Evolutionary conservation across 2,797 vertebrate genomes (phyloP).

Genomic region (Danio jaintianensis): DNA sequence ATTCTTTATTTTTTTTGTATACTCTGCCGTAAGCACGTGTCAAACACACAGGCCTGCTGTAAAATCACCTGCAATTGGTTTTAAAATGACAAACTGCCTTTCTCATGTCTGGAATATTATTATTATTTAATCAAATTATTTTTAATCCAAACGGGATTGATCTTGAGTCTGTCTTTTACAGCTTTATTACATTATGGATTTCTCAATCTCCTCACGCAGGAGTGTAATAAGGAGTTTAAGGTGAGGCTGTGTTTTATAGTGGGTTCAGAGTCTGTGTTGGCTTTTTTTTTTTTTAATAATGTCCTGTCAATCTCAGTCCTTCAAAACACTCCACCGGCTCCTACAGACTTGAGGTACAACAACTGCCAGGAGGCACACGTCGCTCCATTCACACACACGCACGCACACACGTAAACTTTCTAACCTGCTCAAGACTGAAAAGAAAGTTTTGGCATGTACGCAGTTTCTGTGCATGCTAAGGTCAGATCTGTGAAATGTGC

Average conservation of each 20-base stretch:
- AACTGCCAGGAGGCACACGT: conserved; percentile 68
- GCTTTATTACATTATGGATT: conserved; percentile 79
- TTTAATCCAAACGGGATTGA: conserved; percentile 63
- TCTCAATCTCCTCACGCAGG: conserved; percentile 70
- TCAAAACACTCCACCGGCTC: conserved; percentile 59
- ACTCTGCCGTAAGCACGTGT: conserved; percentile 65
- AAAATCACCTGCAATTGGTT: conserved; percentile 59
- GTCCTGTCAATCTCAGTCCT: conserved; percentile 75
- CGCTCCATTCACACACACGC: conserved; percentile 54
- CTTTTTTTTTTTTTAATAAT: conserved; percentile 72
- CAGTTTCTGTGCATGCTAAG: conserved; percentile 15
- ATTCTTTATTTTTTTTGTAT: conserved; percentile 75
- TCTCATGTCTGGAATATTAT: conserved; percentile 63
- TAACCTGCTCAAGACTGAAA: conserved; percentile 10
- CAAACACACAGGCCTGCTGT: background rate
- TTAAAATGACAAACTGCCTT: conserved; percentile 61
- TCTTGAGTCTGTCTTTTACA: conserved; percentile 69
- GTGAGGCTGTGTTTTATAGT: conserved; percentile 67
- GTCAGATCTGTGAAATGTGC: conserved; percentile 20
- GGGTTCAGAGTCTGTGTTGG: conserved; percentile 60
- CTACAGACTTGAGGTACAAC: conserved; percentile 72
- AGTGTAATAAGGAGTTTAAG: conserved; percentile 74
- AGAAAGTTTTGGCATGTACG: conserved; percentile 11
- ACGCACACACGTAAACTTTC: background rate
- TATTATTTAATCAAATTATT: conserved; percentile 63